Evolutionary conservation across 1,140 invertebrate species (phyloP), one percentile per base, ranked within the genome.

Genomic region (Onthophagus taurus): DNA sequence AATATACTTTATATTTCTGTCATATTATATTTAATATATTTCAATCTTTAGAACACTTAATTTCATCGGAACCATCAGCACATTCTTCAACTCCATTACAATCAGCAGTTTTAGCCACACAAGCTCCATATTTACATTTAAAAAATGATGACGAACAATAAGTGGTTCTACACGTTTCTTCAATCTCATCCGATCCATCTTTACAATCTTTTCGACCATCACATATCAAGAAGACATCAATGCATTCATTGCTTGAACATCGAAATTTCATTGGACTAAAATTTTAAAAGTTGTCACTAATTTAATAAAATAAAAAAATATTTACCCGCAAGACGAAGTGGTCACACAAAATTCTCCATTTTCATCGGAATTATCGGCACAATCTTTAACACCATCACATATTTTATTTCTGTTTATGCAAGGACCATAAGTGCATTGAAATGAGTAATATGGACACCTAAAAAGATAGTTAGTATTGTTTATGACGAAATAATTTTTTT

Each of bases 171-270:
- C 80, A 83, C 41, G 71, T 58, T 3, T 61, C 47, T 1, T 62
- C 56, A 48, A 65, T 68, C 67, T 93, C 89, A 65, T 96, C 92
- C 30, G 77, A 80, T 19, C 72, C 72, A 60, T 84, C 83, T 2
- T 68, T 67, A 60, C 85, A 89, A 53, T 88, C 80, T 46, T 75
- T 70, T 43, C 65, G 65, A 0, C 78, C 77, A 65, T 89, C 82
- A 57, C 85, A 89, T 6, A 76, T 65, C 45, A 76, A 66, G 19
- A 64, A 64, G 7, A 70, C 60, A 31, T 76, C 74, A 33, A 89
- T 76, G 60, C 86, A 89, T 41, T 75, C 74, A 23, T 79, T 72
- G 45, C 80, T 82, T 3, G 65, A 68, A 60, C 86, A 90, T 19
- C 75, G 72, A 49, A 53, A 63, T n/a, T n/a, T n/a, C n/a, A n/a